Base-by-base conservation (phyloP, 2,888 invertebrate genomes). In the Eurytoma californica region DNA sequence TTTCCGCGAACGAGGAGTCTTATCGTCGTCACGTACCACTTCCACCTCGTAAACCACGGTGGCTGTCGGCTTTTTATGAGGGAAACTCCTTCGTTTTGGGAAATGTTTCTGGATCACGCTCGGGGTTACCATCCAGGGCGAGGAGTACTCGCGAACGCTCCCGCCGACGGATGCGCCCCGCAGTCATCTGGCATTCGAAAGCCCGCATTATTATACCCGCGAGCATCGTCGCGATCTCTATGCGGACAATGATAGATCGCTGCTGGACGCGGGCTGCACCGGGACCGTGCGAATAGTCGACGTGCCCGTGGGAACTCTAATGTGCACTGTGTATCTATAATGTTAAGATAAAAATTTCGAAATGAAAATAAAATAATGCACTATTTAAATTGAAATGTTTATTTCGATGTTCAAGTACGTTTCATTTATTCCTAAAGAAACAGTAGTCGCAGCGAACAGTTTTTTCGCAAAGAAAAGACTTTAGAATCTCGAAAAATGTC, bases 31-130 rank as follows among this genome's bases (percentile, higher is more conserved):
- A 61, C 74, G 78, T 16, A 30, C 16, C n/a, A 49, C 47, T 67
- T 63, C 63, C 73, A 58, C 68, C 20, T 72, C 74, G 79, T 74
- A 79, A 79, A 74, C 20, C n/a, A 61, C 7, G 39, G 49, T 12
- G 58, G 20, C 39, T 63, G 39, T 9, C 39, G 18, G 61, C 66
- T 66, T 68, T 78, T 73, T 72, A 73, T 63, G 73, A 68, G 28
- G 61, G 14, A 55, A 67, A 47, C 70, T 61, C 30, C 58, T 53
- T 61, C 51, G 61, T 69, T 60, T 77, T 47, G 53, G 28, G 16
- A 53, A 55, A 14, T 47, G 39, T 18, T 60, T 30, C 24, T 9
- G 28, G 16, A 57, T 24, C 68, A n/a, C 69, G 74, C 53, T 57
- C 61, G 61, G 55, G 28, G 68, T 68, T 63, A 53, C 47, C 47